Evolutionary conservation across 64 coral and sea anemone genomes (phyloP).

Genomic region (Catalaphyllia jardinei): DNA sequence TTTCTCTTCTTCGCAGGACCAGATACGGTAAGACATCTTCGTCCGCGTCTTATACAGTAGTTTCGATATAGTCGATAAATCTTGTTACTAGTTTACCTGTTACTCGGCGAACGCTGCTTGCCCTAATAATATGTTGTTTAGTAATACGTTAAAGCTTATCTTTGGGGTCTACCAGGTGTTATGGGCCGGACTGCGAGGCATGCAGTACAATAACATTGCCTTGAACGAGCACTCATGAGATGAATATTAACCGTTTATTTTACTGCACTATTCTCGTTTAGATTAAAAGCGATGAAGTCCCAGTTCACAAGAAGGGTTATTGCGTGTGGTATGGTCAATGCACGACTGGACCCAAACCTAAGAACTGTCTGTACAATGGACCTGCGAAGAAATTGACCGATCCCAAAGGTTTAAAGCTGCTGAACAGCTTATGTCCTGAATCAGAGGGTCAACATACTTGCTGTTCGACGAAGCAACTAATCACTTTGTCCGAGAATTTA

Average conservation of each 20-base stretch:
- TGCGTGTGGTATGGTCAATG: slow-evolving; percentile 97
- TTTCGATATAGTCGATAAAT: too few relatives aligned
- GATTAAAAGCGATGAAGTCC: not conserved
- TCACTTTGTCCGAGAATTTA: slow-evolving; percentile 33
- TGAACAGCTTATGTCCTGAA: slow-evolving; percentile 71
- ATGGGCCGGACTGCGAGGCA: too few relatives aligned
- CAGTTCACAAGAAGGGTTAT: slow-evolving; percentile 81
- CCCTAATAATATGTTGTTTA: not conserved
- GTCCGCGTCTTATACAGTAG: too few relatives aligned
- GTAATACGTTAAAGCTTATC: not conserved
- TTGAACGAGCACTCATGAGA: too few relatives aligned
- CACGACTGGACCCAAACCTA: not conserved
- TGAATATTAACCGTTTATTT: too few relatives aligned
- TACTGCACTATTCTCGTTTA: too few relatives aligned
- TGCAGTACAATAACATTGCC: too few relatives aligned
- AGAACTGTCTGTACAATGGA: slow-evolving; percentile 87
- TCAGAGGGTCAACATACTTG: slow-evolving; percentile 55
- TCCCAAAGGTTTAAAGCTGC: slow-evolving; percentile 14
- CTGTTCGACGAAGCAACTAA: slow-evolving; percentile 62
- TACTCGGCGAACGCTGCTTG: too few relatives aligned
- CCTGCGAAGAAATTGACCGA: slow-evolving; percentile 72
- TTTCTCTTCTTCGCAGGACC: too few relatives aligned
- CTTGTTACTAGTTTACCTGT: too few relatives aligned
- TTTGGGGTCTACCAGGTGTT: too few relatives aligned
- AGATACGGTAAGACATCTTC: too few relatives aligned